Conservation (phyloP, 2,113 vertebrate species). For the Tupaia chinensis region DNA sequence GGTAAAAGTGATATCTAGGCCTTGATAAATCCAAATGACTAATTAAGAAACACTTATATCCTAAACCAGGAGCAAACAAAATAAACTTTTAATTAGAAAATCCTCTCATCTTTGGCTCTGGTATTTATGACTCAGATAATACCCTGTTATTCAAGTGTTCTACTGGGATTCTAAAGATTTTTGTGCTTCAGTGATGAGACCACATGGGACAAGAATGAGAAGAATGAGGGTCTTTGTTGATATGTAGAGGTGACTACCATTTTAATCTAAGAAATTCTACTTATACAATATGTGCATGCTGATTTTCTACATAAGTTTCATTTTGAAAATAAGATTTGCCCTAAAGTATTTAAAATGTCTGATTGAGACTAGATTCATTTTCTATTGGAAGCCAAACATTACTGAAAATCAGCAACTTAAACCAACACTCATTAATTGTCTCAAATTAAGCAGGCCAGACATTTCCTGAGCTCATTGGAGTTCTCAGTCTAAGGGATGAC, state of each 20-base stretch:
- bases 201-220: background rate
- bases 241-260: background rate
- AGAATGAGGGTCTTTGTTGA: background rate
- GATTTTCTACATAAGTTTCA: background rate
- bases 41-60: background rate
- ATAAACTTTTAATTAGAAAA: background rate
- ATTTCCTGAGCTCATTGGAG: background rate
- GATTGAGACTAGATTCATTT: background rate
- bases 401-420: background rate
- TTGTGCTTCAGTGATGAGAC: background rate
- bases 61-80: background rate
- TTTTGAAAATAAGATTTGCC: background rate
- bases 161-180: background rate
- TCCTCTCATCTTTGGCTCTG: background rate
- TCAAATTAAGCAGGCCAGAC: background rate
- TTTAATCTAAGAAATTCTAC: background rate
- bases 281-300: background rate
- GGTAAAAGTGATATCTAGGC: background rate
- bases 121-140: background rate
- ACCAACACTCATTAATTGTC: background rate
- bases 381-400: background rate
- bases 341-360: background rate
- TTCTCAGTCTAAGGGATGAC: background rate
- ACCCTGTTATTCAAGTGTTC: background rate
- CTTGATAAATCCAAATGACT: background rate